Percentiles rank a stretch among this genome's conserved stretches.
Evolutionary conservation across 2,888 invertebrate genomes (phyloP).

Genomic region (Drosophila anomalata): DNA sequence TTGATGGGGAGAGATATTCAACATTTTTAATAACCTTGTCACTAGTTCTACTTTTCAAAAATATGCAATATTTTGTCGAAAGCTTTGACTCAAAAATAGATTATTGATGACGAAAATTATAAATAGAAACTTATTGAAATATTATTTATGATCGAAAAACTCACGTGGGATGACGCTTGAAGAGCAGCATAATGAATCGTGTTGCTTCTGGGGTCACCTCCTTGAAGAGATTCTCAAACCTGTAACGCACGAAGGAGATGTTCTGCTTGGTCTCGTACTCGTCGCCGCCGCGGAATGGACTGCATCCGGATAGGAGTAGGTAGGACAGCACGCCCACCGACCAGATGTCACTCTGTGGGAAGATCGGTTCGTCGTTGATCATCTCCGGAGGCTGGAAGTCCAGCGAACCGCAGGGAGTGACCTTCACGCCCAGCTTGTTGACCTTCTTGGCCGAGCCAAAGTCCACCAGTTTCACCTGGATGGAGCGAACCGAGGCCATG

Average conservation of each 20-base stretch:
- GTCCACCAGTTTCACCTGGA: conserved; percentile 95
- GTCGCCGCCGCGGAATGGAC: conserved; percentile 94
- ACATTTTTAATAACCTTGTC: neutral
- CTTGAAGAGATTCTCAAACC: conserved; percentile 96
- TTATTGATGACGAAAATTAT: neutral
- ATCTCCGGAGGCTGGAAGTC: conserved; percentile 95
- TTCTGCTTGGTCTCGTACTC: conserved; percentile 95
- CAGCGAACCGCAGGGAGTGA: conserved; percentile 88
- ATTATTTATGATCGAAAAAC: conserved; percentile 65
- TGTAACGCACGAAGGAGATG: conserved; percentile 94
- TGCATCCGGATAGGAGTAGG: conserved; percentile 94
- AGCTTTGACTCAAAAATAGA: neutral
- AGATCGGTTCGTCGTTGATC: conserved; percentile 93
- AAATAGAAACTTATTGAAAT: neutral
- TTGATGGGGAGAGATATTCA: neutral
- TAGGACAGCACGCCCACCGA: conserved; percentile 96
- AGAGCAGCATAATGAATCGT: conserved; percentile 96
- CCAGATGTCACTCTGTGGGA: conserved; percentile 97
- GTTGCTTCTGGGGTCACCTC: conserved; percentile 97
- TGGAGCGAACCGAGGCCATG: conserved; percentile 92
- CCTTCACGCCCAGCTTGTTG: conserved; percentile 89
- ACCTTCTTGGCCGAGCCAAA: conserved; percentile 94
- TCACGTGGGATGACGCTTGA: conserved; percentile 96
- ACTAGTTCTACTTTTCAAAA: no score
- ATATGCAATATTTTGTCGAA: neutral